A percentile compares a stretch with the other conserved stretches of the same genome.
Evolutionary conservation across 1,140 invertebrate genomes (phyloP).

Genomic region (Bombus confusus): DNA sequence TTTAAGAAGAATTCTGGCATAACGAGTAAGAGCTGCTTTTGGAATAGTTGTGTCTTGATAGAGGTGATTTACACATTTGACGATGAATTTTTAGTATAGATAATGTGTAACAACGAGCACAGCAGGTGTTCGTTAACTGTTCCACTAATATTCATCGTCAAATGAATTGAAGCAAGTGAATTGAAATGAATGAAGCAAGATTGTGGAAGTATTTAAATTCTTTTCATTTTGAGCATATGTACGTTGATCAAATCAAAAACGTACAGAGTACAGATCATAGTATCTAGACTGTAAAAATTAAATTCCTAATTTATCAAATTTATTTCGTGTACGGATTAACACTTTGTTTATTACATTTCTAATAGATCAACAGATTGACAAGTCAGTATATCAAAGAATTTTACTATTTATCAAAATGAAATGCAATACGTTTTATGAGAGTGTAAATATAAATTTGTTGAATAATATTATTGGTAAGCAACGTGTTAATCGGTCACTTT

Average conservation of each 20-base stretch:
- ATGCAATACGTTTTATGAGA: not conserved
- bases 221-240: not conserved
- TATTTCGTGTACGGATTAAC: conserved; percentile 30
- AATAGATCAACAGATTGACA: conserved; percentile 16
- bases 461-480: not conserved
- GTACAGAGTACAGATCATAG: conserved; percentile 38
- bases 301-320: conserved; percentile 49
- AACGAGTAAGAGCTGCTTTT: conserved; percentile 37
- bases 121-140: conserved; percentile 12
- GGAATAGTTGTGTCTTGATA: conserved; percentile 45
- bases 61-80: conserved; percentile 29
- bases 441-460: conserved; percentile 9
- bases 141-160: conserved; percentile 29
- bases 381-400: not conserved
- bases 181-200: no score
- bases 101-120: not conserved
- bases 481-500: conserved; percentile 8
- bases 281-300: conserved; percentile 64
- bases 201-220: conserved; percentile 30
- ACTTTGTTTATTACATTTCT: conserved; percentile 36
- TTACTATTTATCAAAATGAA: conserved; percentile 22
- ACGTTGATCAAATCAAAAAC: conserved; percentile 17
- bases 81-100: conserved; percentile 31
- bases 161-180: no score
- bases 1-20: not conserved